Conservation (phyloP, 2,888 invertebrate genomes). For the Acronicta alni region DNA sequence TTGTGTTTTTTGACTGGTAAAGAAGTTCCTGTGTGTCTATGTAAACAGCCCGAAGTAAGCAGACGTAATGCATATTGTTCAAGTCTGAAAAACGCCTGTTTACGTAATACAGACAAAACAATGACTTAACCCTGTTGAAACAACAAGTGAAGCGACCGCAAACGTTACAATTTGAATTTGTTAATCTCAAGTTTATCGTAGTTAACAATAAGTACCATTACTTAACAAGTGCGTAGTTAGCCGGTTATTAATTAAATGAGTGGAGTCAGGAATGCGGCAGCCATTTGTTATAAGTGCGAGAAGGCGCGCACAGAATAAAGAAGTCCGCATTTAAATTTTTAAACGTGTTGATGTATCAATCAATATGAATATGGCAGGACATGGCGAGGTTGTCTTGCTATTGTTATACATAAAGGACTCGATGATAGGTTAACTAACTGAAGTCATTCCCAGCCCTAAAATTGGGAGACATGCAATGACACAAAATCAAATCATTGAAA, state of each 20-base stretch:
- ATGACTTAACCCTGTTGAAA: slow-evolving; percentile 26
- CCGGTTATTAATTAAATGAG: slow-evolving; percentile 56
- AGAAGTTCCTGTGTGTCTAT: slow-evolving; percentile 1
- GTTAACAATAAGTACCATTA: slow-evolving; percentile 48
- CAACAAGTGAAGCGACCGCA: slow-evolving; percentile 11
- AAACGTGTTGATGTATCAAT: slow-evolving; percentile 75
- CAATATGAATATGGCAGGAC: slow-evolving; percentile 69
- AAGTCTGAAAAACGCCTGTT: slow-evolving; percentile 3
- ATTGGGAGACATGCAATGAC: slow-evolving; percentile 7
- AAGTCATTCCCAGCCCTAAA: slow-evolving; percentile 48
- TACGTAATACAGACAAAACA: slow-evolving; percentile 7
- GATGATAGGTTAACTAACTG: slow-evolving; percentile 57
- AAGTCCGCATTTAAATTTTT: slow-evolving; percentile 80
- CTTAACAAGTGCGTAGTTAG: slow-evolving; percentile 50
- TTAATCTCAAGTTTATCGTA: slow-evolving; percentile 43
- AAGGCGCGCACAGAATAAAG: slow-evolving; percentile 77
- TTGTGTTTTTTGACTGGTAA: too few relatives aligned
- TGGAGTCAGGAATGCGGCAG: slow-evolving; percentile 83
- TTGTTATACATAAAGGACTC: slow-evolving; percentile 60
- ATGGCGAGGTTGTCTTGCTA: slow-evolving; percentile 53
- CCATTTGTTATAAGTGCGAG: slow-evolving; percentile 77
- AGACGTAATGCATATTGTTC: slow-evolving; percentile 2
- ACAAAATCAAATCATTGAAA: too few relatives aligned
- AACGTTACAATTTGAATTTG: slow-evolving; percentile 29
- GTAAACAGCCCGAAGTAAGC: not conserved